Percentiles rank a stretch among this genome's conserved stretches.
These are phyloP conservation scores for Cerastis leucographa DNA, from an alignment of 2,888 invertebrate species.

Conservation along the genomic window DNA sequence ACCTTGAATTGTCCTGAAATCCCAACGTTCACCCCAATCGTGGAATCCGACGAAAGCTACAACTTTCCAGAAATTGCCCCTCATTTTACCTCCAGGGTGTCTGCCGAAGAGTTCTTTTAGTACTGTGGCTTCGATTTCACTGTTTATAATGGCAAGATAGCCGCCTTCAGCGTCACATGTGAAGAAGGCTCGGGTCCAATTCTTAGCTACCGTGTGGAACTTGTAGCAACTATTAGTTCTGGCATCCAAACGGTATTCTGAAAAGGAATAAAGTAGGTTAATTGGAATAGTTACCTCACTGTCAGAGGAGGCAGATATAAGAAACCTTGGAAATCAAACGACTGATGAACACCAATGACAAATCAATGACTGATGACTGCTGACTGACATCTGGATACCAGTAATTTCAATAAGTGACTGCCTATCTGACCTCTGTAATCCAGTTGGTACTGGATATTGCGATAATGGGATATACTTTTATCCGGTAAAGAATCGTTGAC, in stretches of 20 bases:
- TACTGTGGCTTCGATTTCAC: slow-evolving; percentile 68
- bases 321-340: neutral
- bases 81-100: slow-evolving; percentile 59
- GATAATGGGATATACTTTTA: neutral
- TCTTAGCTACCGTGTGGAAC: slow-evolving; percentile 72
- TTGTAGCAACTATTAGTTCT: slow-evolving; percentile 79
- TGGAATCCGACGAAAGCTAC: slow-evolving; percentile 71
- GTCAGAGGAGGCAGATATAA: neutral
- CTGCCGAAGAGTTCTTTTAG: slow-evolving; percentile 68
- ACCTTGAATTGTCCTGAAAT: slow-evolving; percentile 76
- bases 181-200: slow-evolving; percentile 75
- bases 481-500: neutral
- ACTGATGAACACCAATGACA: neutral
- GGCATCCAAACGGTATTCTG: slow-evolving; percentile 72
- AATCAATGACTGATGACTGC: no score
- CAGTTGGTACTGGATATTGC: neutral
- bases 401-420: neutral
- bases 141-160: slow-evolving; percentile 77
- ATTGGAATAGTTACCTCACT: neutral
- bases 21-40: slow-evolving; percentile 71
- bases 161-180: slow-evolving; percentile 77
- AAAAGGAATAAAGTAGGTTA: slow-evolving; percentile 3
- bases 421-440: neutral
- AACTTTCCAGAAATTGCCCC: slow-evolving; percentile 62
- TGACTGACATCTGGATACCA: neutral